Base-by-base conservation (phyloP, 2,888 invertebrate genomes). In the Agrochola circellaris region DNA sequence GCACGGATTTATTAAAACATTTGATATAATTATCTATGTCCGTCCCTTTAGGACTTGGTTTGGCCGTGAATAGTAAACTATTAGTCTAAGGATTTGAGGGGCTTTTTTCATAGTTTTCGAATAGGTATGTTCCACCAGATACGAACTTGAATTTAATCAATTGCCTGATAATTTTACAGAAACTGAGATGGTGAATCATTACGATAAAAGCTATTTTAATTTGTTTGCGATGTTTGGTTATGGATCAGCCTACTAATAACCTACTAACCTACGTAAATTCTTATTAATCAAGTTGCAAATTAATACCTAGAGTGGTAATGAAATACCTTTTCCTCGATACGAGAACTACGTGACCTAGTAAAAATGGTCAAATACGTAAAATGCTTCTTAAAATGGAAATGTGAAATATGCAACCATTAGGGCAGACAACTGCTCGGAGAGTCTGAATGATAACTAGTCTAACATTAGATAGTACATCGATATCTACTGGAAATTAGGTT, bases 401-500 rank as follows among this genome's bases (percentile, higher is more conserved):
- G 30, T 42, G 23, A 51, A 51, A 60, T 42, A 17, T 76, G 17
- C 3, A 66, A 20, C 8, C 26, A 54, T 48, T 30, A 61, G 1
- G 4, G 26, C 23, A 61, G 34, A 20, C 30, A 74, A 30, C 60
- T 45, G 34, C 45, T 23, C 9, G 17, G 34, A 65, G 20, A 38
- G 5, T 56, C 70, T 66, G 66, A 61, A 62, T 66, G 1, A 66
- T 56, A 75, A 75, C 66, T 61, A 61, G 45, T 51, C 42, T 51
- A 64, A 30, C n/a, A 61, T 79, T 54, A 45, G 51, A 26, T 20
- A 56, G 54, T 48, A 70, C 66, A 58, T 81, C 56, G 48, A 75
- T 81, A 67, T 71, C 15, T 34, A 61, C 75, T 56, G 34, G 51
- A 70, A 81, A 81, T 71, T 70, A 51, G 81, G 70, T 75, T 81